These are phyloP conservation scores for Meloidogyne chitwoodi DNA, from an alignment of 1,140 invertebrate genomes.

Conservation along the genomic window DNA sequence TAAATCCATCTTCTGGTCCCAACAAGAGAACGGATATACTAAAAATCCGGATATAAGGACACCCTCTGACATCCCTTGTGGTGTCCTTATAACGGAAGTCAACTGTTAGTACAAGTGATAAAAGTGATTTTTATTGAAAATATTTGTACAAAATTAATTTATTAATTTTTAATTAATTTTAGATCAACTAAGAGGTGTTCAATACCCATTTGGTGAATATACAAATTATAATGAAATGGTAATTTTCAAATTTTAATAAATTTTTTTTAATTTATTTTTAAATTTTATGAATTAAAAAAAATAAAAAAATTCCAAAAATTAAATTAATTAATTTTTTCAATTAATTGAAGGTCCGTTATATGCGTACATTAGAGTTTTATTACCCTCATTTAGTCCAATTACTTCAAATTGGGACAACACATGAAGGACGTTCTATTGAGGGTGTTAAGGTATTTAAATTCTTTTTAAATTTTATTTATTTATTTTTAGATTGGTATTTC, in stretches of 20 bases:
- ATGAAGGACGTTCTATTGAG: constrained; percentile 59
- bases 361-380: constrained; percentile 51
- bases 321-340: neutral
- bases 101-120: neutral
- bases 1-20: too few relatives aligned
- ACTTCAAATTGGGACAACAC: constrained; percentile 49
- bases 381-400: constrained; percentile 53
- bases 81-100: neutral
- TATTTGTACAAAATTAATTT: too few relatives aligned
- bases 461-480: constrained; percentile 7
- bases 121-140: too few relatives aligned
- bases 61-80: too few relatives aligned
- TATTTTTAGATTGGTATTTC: constrained; percentile 47
- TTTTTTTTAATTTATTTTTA: neutral
- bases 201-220: constrained; percentile 55
- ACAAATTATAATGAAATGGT: constrained; percentile 47
- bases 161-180: constrained; percentile 11
- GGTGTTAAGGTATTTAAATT: constrained; percentile 37
- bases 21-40: too few relatives aligned
- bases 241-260: constrained; percentile 44
- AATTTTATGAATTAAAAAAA: too few relatives aligned
- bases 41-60: too few relatives aligned
- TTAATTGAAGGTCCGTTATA: constrained; percentile 3
- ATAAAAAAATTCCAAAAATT: neutral
- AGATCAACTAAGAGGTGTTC: constrained; percentile 28